Evolutionary conservation across 2,888 invertebrate genomes (phyloP), one percentile per base, ranked within the genome.

Genomic region (Choreutis nemorana): DNA sequence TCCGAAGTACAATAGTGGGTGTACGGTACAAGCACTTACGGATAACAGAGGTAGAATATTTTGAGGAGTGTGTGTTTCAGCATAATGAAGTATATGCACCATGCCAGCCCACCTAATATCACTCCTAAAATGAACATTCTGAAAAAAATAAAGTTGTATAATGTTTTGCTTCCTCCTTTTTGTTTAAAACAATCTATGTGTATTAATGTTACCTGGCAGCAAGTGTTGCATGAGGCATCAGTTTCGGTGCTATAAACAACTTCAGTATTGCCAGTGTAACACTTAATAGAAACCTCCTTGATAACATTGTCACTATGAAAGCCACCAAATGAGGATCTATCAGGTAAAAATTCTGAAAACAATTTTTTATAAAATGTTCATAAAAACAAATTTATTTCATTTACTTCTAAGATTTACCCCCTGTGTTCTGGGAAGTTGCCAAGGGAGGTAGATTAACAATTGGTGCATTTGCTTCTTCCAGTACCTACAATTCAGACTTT

Each of bases 261-360:
- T 80, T 82, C 14, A 87, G 46, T 7, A 80, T 44, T 33, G 75
- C 70, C 35, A 82, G 60, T 25, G 83, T 63, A 13, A 85, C 40
- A 32, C 84, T 82, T 44, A 90, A 89, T 6, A 95, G 64, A 31
- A 97, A 81, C 46, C 96, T 83, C 32, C 96, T 81, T 12, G 88
- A 85, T 45, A 95, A 81, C 45, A 97, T 81, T 5, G 92, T 83
- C 32, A 89, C 77, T 42, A 97, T 91, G 55, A 97, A 92, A 30
- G 87, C 82, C 23, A 95, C 85, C 32, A 98, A 72, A 60, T 95
- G 88, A 1, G 87, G 85, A 62, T 98, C 97, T 51, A 98, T 96
- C 42, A 97, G 73, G 64, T 97, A 91, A 63, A 95, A 91, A 67
- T 97, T 96, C 97, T 97, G 82, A 37, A 88, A 85, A 37, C 38